These are phyloP conservation scores for Auanema freiburgensis DNA, from an alignment of 2,888 invertebrate genomes.

Conservation along the genomic window DNA sequence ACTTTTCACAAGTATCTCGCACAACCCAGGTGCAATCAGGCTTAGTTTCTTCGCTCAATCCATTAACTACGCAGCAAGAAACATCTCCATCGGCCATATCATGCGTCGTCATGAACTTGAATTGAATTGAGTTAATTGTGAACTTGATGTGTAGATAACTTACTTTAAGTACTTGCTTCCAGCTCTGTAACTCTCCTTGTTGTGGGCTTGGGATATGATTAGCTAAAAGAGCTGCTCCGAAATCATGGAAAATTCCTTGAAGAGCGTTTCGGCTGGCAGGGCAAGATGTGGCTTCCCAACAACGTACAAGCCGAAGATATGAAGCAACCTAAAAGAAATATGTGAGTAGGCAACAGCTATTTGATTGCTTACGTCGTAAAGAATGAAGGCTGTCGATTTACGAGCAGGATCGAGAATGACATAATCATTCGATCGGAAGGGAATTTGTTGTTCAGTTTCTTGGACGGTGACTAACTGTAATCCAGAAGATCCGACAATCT, in stretches of 20 bases:
- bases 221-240: slow-evolving; percentile 38
- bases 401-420: slow-evolving; percentile 40
- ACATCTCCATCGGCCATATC: slow-evolving; percentile 35
- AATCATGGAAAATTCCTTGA: slow-evolving; percentile 33
- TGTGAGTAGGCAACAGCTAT: background rate
- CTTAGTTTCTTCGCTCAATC: slow-evolving; percentile 32
- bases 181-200: slow-evolving; percentile 30
- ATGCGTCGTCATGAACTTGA: slow-evolving; percentile 38
- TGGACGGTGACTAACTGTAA: slow-evolving; percentile 22
- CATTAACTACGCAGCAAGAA: slow-evolving; percentile 39
- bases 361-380: slow-evolving; percentile 37
- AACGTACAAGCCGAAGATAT: slow-evolving; percentile 40
- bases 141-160: background rate
- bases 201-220: slow-evolving; percentile 29
- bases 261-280: slow-evolving; percentile 30
- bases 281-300: slow-evolving; percentile 31
- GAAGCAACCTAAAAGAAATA: slow-evolving; percentile 29
- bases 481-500: slow-evolving; percentile 34
- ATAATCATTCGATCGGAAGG: slow-evolving; percentile 37
- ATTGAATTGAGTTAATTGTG: slow-evolving; percentile 7
- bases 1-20: slow-evolving; percentile 35
- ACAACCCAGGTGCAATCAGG: slow-evolving; percentile 42
- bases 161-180: slow-evolving; percentile 37
- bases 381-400: slow-evolving; percentile 42
- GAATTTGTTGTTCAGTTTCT: slow-evolving; percentile 27